phyloP scores from a whole-genome alignment of 2,888 invertebrate genomes.

The Hyppa rectilinea region DNA sequence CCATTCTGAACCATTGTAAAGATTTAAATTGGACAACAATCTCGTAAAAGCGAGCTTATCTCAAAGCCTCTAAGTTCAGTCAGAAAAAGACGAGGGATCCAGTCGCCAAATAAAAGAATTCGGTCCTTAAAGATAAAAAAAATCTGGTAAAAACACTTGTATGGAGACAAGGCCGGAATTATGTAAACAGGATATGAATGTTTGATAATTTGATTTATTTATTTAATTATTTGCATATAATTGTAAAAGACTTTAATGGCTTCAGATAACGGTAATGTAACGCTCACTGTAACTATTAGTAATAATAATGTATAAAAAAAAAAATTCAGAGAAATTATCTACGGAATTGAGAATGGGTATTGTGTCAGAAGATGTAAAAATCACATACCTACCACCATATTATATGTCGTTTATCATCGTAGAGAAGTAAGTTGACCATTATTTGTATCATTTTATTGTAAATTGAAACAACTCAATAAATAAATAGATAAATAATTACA shows the following conservation, averaged over 20 bases:
- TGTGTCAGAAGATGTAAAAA: no score
- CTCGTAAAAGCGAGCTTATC: slow-evolving; percentile 66
- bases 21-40: slow-evolving; percentile 65
- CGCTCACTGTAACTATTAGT: no score
- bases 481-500: neutral
- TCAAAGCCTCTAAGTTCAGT: slow-evolving; percentile 61
- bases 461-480: no score
- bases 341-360: no score
- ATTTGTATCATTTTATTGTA: no score
- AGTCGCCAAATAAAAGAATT: slow-evolving; percentile 66
- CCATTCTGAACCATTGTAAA: slow-evolving; percentile 45
- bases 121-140: slow-evolving; percentile 64
- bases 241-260: no score
- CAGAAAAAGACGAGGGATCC: slow-evolving; percentile 54
- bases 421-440: no score
- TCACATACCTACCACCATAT: no score
- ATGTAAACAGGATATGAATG: slow-evolving; percentile 34
- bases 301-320: no score
- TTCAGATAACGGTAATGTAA: no score
- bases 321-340: no score
- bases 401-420: no score
- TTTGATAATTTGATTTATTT: neutral
- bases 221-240: neutral
- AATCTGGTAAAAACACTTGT: slow-evolving; percentile 65
- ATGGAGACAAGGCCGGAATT: slow-evolving; percentile 39